Conservation (phyloP, 2,797 vertebrate genomes). For the Artibeus jamaicensis region DNA sequence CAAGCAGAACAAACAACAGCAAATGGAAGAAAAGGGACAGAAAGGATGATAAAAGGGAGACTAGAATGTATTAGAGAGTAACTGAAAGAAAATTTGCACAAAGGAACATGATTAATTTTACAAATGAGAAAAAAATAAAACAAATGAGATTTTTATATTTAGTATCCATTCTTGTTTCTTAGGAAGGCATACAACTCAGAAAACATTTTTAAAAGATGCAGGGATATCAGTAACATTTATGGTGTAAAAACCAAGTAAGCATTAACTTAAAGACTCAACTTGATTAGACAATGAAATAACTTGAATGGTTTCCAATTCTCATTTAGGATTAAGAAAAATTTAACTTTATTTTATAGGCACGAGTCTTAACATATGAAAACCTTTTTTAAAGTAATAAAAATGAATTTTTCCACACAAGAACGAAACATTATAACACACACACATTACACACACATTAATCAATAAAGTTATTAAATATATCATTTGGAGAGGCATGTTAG, state of each 20-base stretch:
- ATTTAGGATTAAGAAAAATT: not conserved
- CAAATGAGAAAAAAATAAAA: not conserved
- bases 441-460: not conserved
- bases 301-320: conserved; percentile 8
- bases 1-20: not conserved
- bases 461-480: not conserved
- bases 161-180: not conserved
- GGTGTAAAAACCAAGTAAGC: not conserved
- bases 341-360: conserved; percentile 11
- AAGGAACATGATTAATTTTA: not conserved
- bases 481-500: not conserved
- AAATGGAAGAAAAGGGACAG: not conserved
- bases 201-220: not conserved
- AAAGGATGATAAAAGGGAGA: not conserved
- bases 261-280: not conserved
- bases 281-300: conserved; percentile 21
- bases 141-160: not conserved
- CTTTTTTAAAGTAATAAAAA: conserved; percentile 33
- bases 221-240: not conserved
- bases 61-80: not conserved
- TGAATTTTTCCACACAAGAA: not conserved
- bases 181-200: not conserved
- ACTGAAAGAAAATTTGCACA: not conserved
- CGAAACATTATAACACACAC: conserved; percentile 13
- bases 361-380: not conserved